phyloP scores from a whole-genome alignment of 2,888 invertebrate genomes.

The Meteorus colon region DNA sequence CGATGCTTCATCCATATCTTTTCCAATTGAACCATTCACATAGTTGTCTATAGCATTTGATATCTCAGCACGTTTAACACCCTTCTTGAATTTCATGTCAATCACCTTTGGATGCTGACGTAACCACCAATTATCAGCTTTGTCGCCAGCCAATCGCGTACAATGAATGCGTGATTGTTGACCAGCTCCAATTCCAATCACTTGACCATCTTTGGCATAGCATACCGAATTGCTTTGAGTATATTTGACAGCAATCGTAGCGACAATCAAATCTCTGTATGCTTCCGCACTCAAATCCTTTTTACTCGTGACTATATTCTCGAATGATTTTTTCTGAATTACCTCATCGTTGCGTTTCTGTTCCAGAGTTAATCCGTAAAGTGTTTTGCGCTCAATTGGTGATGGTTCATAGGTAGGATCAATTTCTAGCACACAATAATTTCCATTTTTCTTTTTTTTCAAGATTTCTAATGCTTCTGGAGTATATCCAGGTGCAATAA shows the following conservation, averaged over 20 bases:
- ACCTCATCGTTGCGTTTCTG: slow-evolving; percentile 92
- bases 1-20: slow-evolving; percentile 85
- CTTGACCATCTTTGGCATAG: slow-evolving; percentile 93
- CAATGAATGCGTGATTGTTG: slow-evolving; percentile 99
- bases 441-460: slow-evolving; percentile 95
- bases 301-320: slow-evolving; percentile 84
- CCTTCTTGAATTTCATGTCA: slow-evolving; percentile 87
- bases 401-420: slow-evolving; percentile 90
- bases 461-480: slow-evolving; percentile 88
- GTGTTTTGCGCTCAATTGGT: slow-evolving; percentile 85
- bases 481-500: slow-evolving; percentile 94
- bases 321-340: slow-evolving; percentile 85
- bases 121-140: slow-evolving; percentile 98
- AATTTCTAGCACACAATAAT: slow-evolving; percentile 94
- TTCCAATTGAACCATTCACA: slow-evolving; percentile 93
- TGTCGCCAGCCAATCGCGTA: slow-evolving; percentile 96
- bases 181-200: slow-evolving; percentile 98
- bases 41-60: slow-evolving; percentile 97
- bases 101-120: slow-evolving; percentile 92
- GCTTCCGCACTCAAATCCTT: slow-evolving; percentile 83
- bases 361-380: slow-evolving; percentile 89
- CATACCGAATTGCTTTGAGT: slow-evolving; percentile 99
- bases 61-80: slow-evolving; percentile 91
- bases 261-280: slow-evolving; percentile 92
- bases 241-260: slow-evolving; percentile 96